Evolutionary conservation across 2,113 vertebrate species (phyloP).

Genomic region (Scalopus aquaticus): DNA sequence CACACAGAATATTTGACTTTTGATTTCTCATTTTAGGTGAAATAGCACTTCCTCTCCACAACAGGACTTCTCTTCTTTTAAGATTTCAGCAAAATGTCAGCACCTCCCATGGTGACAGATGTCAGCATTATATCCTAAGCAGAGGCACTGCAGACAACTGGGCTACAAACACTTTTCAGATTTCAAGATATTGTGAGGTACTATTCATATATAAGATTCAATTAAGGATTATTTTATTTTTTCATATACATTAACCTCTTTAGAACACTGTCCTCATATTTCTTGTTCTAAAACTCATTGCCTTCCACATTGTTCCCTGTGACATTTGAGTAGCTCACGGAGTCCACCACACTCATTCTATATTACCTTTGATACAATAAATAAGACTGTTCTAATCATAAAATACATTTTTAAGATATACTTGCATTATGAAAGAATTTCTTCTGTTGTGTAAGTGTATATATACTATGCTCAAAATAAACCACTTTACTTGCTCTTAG

Average conservation of each 20-base stretch:
- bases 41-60: slow-evolving; percentile 23
- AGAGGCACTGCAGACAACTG: not conserved
- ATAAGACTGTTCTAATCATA: not conserved
- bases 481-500: slow-evolving; percentile 39
- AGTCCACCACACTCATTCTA: not conserved
- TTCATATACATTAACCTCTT: not conserved
- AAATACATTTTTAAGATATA: not conserved
- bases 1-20: not conserved
- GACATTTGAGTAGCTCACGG: not conserved
- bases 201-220: not conserved
- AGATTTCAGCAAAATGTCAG: slow-evolving; percentile 60
- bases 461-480: slow-evolving; percentile 52
- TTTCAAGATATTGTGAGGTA: too few relatives aligned
- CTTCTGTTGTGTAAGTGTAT: slow-evolving; percentile 9
- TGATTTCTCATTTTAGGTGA: not conserved
- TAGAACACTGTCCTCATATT: not conserved
- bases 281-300: not conserved
- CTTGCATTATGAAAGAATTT: not conserved
- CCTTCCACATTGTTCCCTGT: not conserved
- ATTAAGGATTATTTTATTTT: not conserved
- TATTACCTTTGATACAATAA: not conserved
- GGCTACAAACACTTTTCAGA: not conserved
- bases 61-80: not conserved
- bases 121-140: not conserved
- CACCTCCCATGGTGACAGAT: not conserved